Conservation (phyloP, 2,888 invertebrate genomes). For the Panopea generosa region DNA sequence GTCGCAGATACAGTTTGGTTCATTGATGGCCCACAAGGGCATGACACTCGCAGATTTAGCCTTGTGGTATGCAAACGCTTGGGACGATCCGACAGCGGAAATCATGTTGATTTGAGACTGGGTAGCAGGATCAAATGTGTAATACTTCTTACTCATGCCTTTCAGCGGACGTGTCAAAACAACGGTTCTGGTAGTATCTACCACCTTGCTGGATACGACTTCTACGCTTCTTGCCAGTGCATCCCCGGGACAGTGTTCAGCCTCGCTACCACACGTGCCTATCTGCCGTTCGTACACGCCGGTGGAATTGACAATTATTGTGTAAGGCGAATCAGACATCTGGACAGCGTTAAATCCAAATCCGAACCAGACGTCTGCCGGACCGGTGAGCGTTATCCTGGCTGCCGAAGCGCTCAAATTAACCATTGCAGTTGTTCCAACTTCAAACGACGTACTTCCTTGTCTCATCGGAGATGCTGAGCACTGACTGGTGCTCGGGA, state of each 20-base stretch:
- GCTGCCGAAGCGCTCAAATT: slow-evolving; percentile 22
- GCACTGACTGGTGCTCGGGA: slow-evolving; percentile 36
- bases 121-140: slow-evolving; percentile 32
- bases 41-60: slow-evolving; percentile 20
- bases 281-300: slow-evolving; percentile 54
- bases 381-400: slow-evolving; percentile 44
- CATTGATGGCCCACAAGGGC: slow-evolving; percentile 19
- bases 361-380: slow-evolving; percentile 50
- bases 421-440: slow-evolving; percentile 23
- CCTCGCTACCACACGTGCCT: slow-evolving; percentile 60
- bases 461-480: slow-evolving; percentile 26
- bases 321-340: slow-evolving; percentile 52
- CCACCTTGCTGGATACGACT: slow-evolving; percentile 33
- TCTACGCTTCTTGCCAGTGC: slow-evolving; percentile 31
- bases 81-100: slow-evolving; percentile 42
- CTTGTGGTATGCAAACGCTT: slow-evolving; percentile 54
- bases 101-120: slow-evolving; percentile 49
- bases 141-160: slow-evolving; percentile 43
- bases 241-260: slow-evolving; percentile 56
- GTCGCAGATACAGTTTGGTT: slow-evolving; percentile 55
- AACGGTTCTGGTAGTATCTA: slow-evolving; percentile 35
- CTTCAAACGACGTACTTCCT: slow-evolving; percentile 28
- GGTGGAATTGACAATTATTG: slow-evolving; percentile 48
- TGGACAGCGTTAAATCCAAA: slow-evolving; percentile 50
- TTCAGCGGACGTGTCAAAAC: slow-evolving; percentile 39